Evolutionary conservation across 35 echinoderm and acorn worm genomes (phyloP), one percentile per base, ranked within the genome.

Genomic region (Hemicentrotus pulcherrimus): DNA sequence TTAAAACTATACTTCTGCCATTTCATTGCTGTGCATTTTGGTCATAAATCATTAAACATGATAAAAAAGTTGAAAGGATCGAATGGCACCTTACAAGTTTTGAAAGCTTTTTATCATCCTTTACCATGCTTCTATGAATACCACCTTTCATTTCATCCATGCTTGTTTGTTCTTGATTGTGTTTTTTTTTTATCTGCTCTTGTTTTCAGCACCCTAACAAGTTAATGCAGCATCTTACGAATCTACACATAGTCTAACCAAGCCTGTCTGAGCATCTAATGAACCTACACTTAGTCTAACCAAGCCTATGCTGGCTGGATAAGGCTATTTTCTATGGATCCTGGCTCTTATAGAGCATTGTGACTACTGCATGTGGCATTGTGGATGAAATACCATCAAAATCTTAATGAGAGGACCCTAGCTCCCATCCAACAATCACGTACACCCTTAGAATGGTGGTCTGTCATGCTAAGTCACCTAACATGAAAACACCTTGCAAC

Each of bases 211-310:
- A 93, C 91, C 91, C 91, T 93, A 93, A 93, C 91, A 93, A 93
- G 91, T 47, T 93, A 47, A 93, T 93, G 91, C 91, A 93, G 91
- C 91, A 93, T 93, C 91, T 93, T 93, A 93, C 91, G 11, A 93
- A 58, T 33, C 91, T 93, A 48, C 91, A 93, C 91, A 93, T 93
- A 48, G 91, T 93, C 48, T 93, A 93, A 93, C 91, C 91, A 93
- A 93, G 48, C 48, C 88, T 90, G 88, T 90, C 32, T 32, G 88
- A 45, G 32, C 88, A 78, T 78, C 65, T 78, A 7, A 78, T 30
- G 88, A 47, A 90, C 24, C 88, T 47, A 90, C 88, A 45, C 88
- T 13, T 90, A 78, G 65, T 78, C 65, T 78, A 78, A 78, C 65
- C 65, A 78, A n/a, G 28, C 65, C 65, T 78, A 18, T 22, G 65